Conservation (phyloP, 2,888 invertebrate species). For the Plebejus anna region DNA sequence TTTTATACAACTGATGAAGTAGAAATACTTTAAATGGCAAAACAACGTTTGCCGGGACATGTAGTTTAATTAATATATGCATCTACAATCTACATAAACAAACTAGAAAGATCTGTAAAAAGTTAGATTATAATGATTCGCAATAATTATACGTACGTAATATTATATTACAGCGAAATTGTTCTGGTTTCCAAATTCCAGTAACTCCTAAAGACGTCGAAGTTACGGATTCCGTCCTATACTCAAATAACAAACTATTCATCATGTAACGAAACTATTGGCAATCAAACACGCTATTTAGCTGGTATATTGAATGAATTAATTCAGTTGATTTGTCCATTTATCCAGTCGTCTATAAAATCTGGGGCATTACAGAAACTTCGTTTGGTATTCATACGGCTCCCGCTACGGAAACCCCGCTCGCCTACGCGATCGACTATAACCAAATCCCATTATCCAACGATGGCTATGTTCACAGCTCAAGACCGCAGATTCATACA, state of each 20-base stretch:
- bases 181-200: no score
- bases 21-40: no score
- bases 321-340: conserved; percentile 16
- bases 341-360: conserved; percentile 21
- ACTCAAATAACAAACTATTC: background rate
- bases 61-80: no score
- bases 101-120: no score
- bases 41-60: no score
- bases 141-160: no score
- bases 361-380: conserved; percentile 12
- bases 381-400: conserved; percentile 23
- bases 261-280: background rate
- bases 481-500: background rate
- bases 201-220: no score
- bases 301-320: conserved; percentile 1
- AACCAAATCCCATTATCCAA: background rate
- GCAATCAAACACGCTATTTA: background rate
- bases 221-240: no score
- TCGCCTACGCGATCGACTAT: background rate
- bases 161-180: no score
- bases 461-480: background rate
- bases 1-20: no score
- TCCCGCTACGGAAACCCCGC: background rate
- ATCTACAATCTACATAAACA: no score
- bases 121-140: no score